Evolutionary conservation across 2,113 vertebrate genomes (phyloP), one percentile per base, ranked within the genome.

Genomic region (Raja brachyura): DNA sequence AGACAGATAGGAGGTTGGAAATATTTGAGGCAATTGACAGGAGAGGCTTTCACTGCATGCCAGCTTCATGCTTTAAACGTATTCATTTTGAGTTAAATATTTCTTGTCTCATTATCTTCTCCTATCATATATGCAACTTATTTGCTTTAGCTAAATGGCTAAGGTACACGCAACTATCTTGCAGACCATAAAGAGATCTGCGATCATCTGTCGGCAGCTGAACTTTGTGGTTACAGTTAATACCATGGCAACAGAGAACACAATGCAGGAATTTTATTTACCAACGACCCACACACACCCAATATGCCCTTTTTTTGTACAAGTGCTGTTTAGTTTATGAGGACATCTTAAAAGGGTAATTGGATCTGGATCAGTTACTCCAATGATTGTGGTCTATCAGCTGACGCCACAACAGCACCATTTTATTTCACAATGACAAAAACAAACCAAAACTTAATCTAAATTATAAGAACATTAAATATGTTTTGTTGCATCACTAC

Each of bases 191-290:
- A 96, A 96, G 95, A 96, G 95, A 94, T 96, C 94, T 94, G 93
- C 94, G 95, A 94, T 95, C 93, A 94, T 94, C 95, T 94, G 95
- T 95, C 95, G 95, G 95, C 95, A 95, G 95, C 94, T 93, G 95
- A 95, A 95, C 95, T 96, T 96, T 96, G 95, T 95, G 94, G 95
- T 94, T 93, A 96, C 94, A 95, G 95, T 95, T 95, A 95, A 95
- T 94, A 94, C 94, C 95, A 96, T 96, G 95, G 96, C 96, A 96
- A 96, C 95, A 95, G 56, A 54, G 39, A 39, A 73, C 93, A 93
- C 79, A 5, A 94, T 76, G 88, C 83, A 93, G 70, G 92, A 83
- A 93, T 90, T 93, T 73, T 94, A 94, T 74, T 78, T 79, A 90
- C 85, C 83, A 56, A 61, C 39, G 88, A 73, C 93, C 68, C 78